Conservation (phyloP, 2,797 vertebrate genomes). For the Taeniopygia guttata region DNA sequence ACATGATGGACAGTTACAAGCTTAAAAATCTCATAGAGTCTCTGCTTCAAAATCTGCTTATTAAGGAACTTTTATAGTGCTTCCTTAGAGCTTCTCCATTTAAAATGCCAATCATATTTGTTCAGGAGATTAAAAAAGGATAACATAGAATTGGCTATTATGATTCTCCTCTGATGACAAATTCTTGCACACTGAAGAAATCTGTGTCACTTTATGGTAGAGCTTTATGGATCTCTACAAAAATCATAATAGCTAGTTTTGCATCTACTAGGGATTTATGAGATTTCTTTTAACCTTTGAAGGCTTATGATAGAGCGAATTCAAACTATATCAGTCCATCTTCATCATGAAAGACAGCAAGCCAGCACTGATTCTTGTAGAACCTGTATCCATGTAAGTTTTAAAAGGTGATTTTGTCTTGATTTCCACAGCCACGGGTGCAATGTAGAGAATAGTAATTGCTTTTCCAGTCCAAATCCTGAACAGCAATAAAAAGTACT, state of each 20-base stretch:
- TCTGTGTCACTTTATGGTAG: not conserved
- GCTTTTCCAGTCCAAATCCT: not conserved
- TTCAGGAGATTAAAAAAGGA: not conserved
- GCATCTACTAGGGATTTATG: not conserved
- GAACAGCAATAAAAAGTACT: not conserved
- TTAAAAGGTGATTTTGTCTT: not conserved
- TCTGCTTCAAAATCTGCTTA: not conserved
- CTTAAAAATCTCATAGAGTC: not conserved
- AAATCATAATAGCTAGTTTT: not conserved
- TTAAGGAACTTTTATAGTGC: not conserved
- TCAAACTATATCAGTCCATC: not conserved
- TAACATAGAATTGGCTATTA: not conserved
- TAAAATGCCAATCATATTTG: not conserved
- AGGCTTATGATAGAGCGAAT: not conserved
- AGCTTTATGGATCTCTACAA: not conserved
- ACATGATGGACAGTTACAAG: not conserved
- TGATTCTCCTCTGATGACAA: not conserved
- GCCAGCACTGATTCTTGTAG: not conserved
- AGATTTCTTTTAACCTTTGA: not conserved
- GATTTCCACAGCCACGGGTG: not conserved
- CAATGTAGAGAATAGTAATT: not conserved
- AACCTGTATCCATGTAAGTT: not conserved
- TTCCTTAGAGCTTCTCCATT: not conserved
- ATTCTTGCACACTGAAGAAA: not conserved
- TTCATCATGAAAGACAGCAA: not conserved